Percentiles rank a stretch among this genome's conserved stretches.
These are phyloP conservation scores for Parotia lawesii DNA, from an alignment of 2,113 vertebrate genomes.

Conservation along the genomic window DNA sequence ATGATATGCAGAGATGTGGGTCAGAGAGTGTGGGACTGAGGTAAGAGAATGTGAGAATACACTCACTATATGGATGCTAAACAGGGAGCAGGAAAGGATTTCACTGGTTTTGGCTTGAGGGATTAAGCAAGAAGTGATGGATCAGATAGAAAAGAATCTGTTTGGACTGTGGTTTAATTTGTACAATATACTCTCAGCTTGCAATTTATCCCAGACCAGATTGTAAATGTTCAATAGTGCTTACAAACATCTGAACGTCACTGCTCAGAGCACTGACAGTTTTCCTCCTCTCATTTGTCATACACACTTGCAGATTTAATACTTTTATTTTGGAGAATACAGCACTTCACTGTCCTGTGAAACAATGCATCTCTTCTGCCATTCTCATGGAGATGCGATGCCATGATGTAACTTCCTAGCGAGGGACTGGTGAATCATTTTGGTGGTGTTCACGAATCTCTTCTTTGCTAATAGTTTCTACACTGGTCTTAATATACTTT, in stretches of 20 bases:
- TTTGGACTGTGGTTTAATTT: neutral
- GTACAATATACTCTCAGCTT: neutral
- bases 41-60: neutral
- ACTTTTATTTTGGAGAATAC: neutral
- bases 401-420: conserved; percentile 16
- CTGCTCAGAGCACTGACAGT: neutral
- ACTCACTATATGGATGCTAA: neutral
- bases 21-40: neutral
- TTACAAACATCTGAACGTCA: neutral
- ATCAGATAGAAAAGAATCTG: neutral
- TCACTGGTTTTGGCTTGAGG: neutral
- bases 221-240: neutral
- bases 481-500: conserved; percentile 3
- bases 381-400: conserved; percentile 22
- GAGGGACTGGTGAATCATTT: conserved; percentile 49
- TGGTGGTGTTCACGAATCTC: conserved; percentile 28
- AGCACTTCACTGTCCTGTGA: neutral
- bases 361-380: conserved; percentile 19
- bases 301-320: neutral
- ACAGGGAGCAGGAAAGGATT: neutral
- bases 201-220: neutral
- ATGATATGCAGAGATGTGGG: neutral
- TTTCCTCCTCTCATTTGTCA: neutral
- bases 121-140: neutral
- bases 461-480: conserved; percentile 23